phyloP scores from a whole-genome alignment of 2,888 invertebrate species.

The Drosophila affinis region DNA sequence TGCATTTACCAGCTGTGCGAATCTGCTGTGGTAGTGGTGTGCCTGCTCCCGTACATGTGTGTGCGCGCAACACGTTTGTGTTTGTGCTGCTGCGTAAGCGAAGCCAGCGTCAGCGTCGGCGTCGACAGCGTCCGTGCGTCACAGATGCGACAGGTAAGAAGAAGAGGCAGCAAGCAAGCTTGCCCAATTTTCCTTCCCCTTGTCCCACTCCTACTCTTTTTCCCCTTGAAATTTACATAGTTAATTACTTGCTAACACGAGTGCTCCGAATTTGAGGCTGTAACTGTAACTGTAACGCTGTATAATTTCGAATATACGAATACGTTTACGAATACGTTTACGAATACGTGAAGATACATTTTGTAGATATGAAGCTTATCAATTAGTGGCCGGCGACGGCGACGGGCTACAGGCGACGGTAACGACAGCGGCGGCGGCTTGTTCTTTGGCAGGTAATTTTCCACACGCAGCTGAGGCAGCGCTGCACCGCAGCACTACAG shows the following conservation, averaged over 20 bases:
- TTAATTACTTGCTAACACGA: slow-evolving; percentile 48
- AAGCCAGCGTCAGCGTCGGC: slow-evolving; percentile 16
- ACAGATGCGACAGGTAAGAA: slow-evolving; percentile 72
- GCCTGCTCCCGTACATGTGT: slow-evolving; percentile 1
- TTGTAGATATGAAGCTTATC: slow-evolving; percentile 52
- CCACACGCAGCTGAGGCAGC: slow-evolving; percentile 23
- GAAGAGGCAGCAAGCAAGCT: slow-evolving; percentile 9
- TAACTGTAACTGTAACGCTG: background rate
- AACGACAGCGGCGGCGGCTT: slow-evolving; percentile 20
- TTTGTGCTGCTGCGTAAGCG: slow-evolving; percentile 18
- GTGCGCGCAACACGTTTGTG: slow-evolving; percentile 75
- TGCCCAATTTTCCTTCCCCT: slow-evolving; percentile 22
- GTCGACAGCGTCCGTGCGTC: slow-evolving; percentile 49
- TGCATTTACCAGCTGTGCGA: slow-evolving; percentile 62
- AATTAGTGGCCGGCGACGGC: slow-evolving; percentile 53
- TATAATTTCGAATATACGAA: background rate
- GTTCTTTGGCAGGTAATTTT: slow-evolving; percentile 66
- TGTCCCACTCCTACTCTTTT: slow-evolving; percentile 6
- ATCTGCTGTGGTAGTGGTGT: slow-evolving; percentile 34
- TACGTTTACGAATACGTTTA: slow-evolving; percentile 5
- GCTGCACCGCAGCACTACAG: slow-evolving; percentile 11
- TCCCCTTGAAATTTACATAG: slow-evolving; percentile 62
- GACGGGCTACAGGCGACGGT: slow-evolving; percentile 12
- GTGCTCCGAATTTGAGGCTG: background rate
- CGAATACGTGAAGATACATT: background rate